Evolutionary conservation across 2,888 invertebrate genomes (phyloP).

Genomic region (Tenodera sinensis): DNA sequence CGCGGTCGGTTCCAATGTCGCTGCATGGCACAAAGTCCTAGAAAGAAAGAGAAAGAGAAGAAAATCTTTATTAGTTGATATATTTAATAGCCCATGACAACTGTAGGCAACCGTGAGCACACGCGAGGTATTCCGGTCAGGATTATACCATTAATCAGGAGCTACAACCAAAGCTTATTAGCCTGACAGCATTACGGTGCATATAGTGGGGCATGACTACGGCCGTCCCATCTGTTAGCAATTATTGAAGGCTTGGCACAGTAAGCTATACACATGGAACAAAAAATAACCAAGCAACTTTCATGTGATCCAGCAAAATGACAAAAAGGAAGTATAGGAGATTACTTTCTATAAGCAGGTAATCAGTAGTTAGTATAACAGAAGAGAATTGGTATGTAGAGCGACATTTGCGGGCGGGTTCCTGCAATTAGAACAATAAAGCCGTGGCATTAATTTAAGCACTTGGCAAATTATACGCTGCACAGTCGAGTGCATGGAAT

Average conservation of each 20-base stretch:
- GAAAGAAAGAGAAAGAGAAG: not conserved
- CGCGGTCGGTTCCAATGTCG: not conserved
- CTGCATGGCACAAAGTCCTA: not conserved
- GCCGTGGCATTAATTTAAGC: too few relatives aligned
- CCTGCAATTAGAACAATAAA: too few relatives aligned
- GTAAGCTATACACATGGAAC: too few relatives aligned
- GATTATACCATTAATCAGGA: not conserved
- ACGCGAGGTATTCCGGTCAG: not conserved
- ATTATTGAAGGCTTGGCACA: not conserved
- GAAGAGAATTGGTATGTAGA: too few relatives aligned
- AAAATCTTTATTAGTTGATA: not conserved
- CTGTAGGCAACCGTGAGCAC: not conserved
- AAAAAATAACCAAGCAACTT: too few relatives aligned
- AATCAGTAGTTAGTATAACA: too few relatives aligned
- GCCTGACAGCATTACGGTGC: not conserved
- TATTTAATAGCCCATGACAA: conserved; percentile 1
- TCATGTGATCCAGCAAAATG: too few relatives aligned
- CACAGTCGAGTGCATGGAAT: too few relatives aligned
- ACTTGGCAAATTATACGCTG: too few relatives aligned
- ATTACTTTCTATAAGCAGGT: too few relatives aligned
- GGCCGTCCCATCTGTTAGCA: not conserved
- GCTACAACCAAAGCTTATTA: not conserved
- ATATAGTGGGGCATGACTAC: not conserved
- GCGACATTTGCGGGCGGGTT: too few relatives aligned
- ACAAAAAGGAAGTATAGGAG: too few relatives aligned